These are phyloP conservation scores for Lycia hirtaria DNA, from an alignment of 2,888 invertebrate species.

Conservation along the genomic window DNA sequence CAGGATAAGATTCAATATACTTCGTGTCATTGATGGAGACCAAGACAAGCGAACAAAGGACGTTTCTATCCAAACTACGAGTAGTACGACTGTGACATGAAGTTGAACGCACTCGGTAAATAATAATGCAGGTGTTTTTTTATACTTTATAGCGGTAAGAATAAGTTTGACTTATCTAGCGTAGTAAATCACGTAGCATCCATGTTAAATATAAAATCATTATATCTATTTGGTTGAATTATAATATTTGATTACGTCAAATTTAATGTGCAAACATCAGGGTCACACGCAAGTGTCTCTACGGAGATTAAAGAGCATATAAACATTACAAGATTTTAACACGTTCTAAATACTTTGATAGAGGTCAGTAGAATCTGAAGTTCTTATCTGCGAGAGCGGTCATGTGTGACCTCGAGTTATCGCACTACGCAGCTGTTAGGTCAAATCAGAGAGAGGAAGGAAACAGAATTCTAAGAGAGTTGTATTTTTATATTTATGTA, in stretches of 20 bases:
- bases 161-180: background rate
- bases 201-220: too few species aligned
- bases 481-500: too few species aligned
- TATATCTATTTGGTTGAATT: background rate
- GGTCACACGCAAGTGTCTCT: slow-evolving; percentile 17
- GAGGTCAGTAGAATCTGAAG: slow-evolving; percentile 53
- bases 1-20: slow-evolving; percentile 45
- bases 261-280: slow-evolving; percentile 9
- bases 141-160: background rate
- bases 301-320: slow-evolving; percentile 32
- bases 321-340: slow-evolving; percentile 17
- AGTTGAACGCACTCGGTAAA: slow-evolving; percentile 22
- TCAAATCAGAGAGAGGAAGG: too few species aligned
- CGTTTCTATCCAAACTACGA: slow-evolving; percentile 38
- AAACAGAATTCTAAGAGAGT: too few species aligned
- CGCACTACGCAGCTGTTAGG: slow-evolving; percentile 65
- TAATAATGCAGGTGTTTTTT: slow-evolving; percentile 13
- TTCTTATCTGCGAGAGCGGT: slow-evolving; percentile 54
- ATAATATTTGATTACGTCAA: slow-evolving; percentile 2
- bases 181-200: background rate
- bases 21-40: slow-evolving; percentile 30
- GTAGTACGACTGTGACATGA: slow-evolving; percentile 30
- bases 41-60: slow-evolving; percentile 34
- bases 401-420: slow-evolving; percentile 61
- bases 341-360: slow-evolving; percentile 24